Evolutionary conservation across 2,888 invertebrate genomes (phyloP).

Genomic region (Drosophila gaucha): DNA sequence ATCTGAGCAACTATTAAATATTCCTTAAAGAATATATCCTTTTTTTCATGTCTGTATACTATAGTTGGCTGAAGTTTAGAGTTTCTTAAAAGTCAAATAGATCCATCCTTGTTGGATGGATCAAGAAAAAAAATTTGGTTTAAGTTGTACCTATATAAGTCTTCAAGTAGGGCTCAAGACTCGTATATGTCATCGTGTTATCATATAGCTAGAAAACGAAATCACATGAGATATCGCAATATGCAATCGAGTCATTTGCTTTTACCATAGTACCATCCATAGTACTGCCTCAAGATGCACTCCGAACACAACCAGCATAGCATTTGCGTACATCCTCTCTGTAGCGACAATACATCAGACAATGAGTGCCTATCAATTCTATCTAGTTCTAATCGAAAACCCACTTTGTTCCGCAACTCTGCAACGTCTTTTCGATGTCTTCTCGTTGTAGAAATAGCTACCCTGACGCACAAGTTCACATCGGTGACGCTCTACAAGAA

Average conservation of each 20-base stretch:
- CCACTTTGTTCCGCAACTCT: constrained; percentile 75
- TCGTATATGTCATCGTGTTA: background rate
- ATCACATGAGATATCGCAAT: no score
- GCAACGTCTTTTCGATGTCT: constrained; percentile 80
- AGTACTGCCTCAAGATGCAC: constrained; percentile 12
- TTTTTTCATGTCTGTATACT: no score
- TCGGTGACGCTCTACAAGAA: constrained; percentile 92
- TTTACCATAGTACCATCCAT: constrained; percentile 9
- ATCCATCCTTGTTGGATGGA: no score
- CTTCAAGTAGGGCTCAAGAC: no score
- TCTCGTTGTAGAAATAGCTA: constrained; percentile 89
- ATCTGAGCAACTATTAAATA: no score
- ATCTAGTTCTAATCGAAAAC: constrained; percentile 76
- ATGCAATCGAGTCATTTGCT: constrained; percentile 28
- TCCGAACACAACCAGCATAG: constrained; percentile 33
- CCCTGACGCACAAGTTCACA: constrained; percentile 92
- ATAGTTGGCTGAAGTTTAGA: no score
- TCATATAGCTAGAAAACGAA: no score
- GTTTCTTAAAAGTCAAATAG: no score
- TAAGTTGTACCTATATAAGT: no score
- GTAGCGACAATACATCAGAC: constrained; percentile 46
- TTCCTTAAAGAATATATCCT: no score
- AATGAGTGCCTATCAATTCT: constrained; percentile 69
- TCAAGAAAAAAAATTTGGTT: no score
- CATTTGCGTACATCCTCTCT: constrained; percentile 5